phyloP scores from a whole-genome alignment of 2,113 vertebrate genomes.

The Falco punctatus region DNA sequence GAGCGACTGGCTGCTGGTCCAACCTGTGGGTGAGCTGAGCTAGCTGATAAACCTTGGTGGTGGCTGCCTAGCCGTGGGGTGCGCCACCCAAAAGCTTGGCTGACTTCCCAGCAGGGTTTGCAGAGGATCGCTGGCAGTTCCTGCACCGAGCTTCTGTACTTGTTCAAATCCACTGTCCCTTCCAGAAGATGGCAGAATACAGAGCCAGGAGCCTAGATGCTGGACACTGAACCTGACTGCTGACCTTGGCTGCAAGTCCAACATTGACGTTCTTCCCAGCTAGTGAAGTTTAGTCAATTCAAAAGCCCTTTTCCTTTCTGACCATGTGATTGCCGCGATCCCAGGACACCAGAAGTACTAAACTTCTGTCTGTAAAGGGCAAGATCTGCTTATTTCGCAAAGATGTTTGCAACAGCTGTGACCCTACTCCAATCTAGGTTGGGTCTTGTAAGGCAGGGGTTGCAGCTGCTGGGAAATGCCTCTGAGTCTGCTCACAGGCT shows the following conservation, averaged over 20 bases:
- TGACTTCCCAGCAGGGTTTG: not conserved
- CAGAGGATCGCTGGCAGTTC: not conserved
- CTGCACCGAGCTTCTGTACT: not conserved
- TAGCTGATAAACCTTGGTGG: not conserved
- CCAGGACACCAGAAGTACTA: not conserved
- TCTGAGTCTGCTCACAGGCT: not conserved
- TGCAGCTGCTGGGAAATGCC: not conserved
- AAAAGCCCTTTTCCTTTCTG: not conserved
- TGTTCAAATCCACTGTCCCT: not conserved
- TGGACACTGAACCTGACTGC: not conserved
- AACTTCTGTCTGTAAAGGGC: not conserved
- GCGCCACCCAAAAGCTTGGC: not conserved
- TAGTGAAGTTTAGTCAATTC: not conserved
- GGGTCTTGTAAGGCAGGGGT: not conserved
- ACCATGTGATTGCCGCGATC: not conserved
- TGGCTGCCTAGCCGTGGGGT: not conserved
- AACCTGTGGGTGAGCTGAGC: not conserved
- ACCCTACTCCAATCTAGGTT: not conserved
- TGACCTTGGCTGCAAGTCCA: accelerated
- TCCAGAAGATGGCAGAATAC: not conserved
- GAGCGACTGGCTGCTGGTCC: not conserved
- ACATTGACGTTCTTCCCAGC: accelerated
- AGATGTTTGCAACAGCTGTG: not conserved
- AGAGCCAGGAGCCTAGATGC: not conserved
- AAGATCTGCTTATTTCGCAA: not conserved